phyloP scores from a whole-genome alignment of 2,888 invertebrate genomes.

The Aquatica leii region DNA sequence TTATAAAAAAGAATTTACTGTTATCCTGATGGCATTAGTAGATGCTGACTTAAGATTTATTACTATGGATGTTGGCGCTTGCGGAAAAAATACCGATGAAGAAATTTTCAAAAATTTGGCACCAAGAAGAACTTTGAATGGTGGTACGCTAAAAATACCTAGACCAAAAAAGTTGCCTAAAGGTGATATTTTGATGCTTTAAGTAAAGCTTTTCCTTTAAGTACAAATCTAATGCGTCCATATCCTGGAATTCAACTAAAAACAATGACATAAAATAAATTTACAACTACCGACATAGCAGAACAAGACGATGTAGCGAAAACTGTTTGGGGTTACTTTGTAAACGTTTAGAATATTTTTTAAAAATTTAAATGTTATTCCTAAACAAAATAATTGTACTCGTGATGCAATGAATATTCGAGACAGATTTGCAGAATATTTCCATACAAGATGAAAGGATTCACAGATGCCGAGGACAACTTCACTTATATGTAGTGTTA shows the following conservation, averaged over 20 bases:
- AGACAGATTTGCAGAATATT: constrained; percentile 12
- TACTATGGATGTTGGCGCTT: constrained; percentile 3
- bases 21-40: constrained; percentile 2
- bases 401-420: constrained; percentile 13
- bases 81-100: constrained; percentile 9
- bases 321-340: constrained; percentile 11
- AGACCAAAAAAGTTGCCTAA: constrained; percentile 11
- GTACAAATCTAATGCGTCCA: constrained; percentile 17
- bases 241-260: too few relatives aligned
- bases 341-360: constrained; percentile 18
- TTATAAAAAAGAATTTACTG: constrained; percentile 1
- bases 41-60: constrained; percentile 19
- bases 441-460: constrained; percentile 5
- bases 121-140: constrained; percentile 9
- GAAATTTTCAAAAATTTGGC: constrained; percentile 4
- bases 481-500: constrained; percentile 1
- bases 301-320: constrained; percentile 13
- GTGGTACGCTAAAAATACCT: constrained; percentile 12
- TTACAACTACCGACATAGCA: constrained; percentile 11
- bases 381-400: not conserved
- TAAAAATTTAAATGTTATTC: constrained; percentile 15
- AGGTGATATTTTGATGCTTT: not conserved
- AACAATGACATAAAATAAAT: constrained; percentile 12
- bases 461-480: constrained; percentile 6
- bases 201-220: constrained; percentile 17